Base-by-base conservation (phyloP, 2,888 invertebrate genomes). In the Agrotis exclamationis region DNA sequence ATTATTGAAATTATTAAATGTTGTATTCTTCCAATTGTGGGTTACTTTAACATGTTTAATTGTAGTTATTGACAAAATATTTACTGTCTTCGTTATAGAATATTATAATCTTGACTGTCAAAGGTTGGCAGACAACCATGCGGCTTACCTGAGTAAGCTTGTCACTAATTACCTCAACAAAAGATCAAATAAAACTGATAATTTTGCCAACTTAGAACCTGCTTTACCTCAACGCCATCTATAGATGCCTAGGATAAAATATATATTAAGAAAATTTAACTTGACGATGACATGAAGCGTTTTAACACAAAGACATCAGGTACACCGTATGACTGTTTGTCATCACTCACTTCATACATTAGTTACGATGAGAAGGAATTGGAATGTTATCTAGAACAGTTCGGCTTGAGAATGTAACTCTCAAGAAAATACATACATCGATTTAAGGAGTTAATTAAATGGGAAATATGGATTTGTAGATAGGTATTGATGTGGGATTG, bases 1-100 rank as follows among this genome's bases (percentile, higher is more conserved):
- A 96, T 96, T 96, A 96, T 96, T 94, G 90, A 96, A 96, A 96
- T 95, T 96, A 96, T 93, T 94, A 91, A 94, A 93, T 94, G 94
- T 93, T 93, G 94, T 95, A 93, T 94, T 93, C 88, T 93, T 94
- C 90, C 87, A 80, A 85, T 80, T 86, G 85, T 85, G 83, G 80
- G 73, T 84, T 71, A 78, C 24, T 50, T 82, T 44, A 65, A 76
- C 73, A 78, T 77, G 66, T 76, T 72, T 68, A 69, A 69, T 59
- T 68, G 53, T 74, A 77, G 54, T 68, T 68, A 63, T 68, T 68
- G 62, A 60, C 50, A 47, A 51, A 67, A 66, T 73, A 73, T 76
- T 76, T 72, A 73, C 59, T 84, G 74, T 79, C 60, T 64, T 69
- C 68, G 60, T 73, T 64, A 56, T 63, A 63, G 39, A 56, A 65